A percentile compares a stretch with the other conserved stretches of the same genome.
Evolutionary conservation across 2,797 vertebrate genomes (phyloP).

Genomic region (Pangasius mekongensis): DNA sequence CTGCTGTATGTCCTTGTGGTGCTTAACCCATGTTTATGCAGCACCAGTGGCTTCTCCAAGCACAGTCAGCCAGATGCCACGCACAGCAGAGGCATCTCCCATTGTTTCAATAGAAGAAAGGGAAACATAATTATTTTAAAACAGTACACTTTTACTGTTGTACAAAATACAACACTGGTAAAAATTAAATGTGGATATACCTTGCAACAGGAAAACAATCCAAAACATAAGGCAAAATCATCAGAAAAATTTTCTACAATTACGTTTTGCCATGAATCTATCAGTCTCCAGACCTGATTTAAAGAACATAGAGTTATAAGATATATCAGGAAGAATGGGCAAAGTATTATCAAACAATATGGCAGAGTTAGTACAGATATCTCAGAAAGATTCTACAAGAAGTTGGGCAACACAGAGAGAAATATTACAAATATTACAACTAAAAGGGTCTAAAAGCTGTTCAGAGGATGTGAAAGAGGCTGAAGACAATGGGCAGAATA

Average conservation of each 20-base stretch:
- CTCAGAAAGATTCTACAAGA: background rate
- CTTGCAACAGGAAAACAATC: background rate
- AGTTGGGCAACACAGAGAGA: background rate
- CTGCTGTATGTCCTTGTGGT: conserved; percentile 15
- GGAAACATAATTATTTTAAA: background rate
- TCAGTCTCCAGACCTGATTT: background rate
- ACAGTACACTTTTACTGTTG: background rate
- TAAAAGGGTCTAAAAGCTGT: background rate
- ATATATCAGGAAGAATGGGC: background rate
- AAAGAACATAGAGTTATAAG: background rate
- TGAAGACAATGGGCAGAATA: background rate
- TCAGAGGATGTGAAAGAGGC: background rate
- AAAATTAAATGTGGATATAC: background rate
- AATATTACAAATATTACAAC: conserved; percentile 2
- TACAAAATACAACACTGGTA: background rate
- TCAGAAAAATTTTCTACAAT: background rate
- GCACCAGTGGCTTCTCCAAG: conserved; percentile 38
- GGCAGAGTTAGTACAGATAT: background rate
- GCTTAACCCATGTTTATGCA: conserved; percentile 48
- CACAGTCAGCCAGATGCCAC: conserved; percentile 42
- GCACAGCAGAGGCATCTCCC: background rate
- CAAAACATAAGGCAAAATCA: background rate
- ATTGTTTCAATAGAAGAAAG: background rate
- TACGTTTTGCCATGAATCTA: background rate
- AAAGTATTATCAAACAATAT: background rate